Evolutionary conservation across 2,113 vertebrate genomes (phyloP).

Genomic region (Electrona antarctica): DNA sequence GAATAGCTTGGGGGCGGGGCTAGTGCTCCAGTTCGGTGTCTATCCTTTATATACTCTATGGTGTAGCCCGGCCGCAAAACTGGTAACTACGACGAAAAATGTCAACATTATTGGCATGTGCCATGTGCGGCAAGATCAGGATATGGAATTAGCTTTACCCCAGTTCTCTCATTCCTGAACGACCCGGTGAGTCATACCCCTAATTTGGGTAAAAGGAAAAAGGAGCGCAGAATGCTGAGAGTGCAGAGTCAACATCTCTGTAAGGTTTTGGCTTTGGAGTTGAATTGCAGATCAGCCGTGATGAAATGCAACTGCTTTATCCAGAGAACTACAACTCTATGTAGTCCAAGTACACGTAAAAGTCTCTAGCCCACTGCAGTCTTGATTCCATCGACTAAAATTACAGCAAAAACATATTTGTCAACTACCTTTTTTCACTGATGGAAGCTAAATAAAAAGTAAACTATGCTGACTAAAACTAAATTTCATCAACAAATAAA

Average conservation of each 20-base stretch:
- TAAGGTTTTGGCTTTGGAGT: conserved; percentile 30
- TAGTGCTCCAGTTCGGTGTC: too few species aligned
- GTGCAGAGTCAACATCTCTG: conserved; percentile 52
- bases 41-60: too few species aligned
- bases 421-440: neutral
- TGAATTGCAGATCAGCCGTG: conserved; percentile 11
- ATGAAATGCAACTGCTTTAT: neutral
- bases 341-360: too few species aligned
- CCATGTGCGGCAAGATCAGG: conserved; percentile 44
- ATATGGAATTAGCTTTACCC: conserved; percentile 37
- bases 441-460: neutral
- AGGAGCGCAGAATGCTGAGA: conserved; percentile 35
- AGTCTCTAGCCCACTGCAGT: too few species aligned
- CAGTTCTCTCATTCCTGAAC: conserved; percentile 48
- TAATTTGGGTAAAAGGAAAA: conserved; percentile 51
- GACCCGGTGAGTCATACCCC: conserved; percentile 37
- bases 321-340: neutral
- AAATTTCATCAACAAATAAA: too few species aligned
- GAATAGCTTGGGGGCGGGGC: too few species aligned
- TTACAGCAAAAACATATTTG: neutral
- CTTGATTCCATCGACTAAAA: too few species aligned
- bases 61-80: too few species aligned
- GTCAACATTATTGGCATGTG: too few species aligned
- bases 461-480: too few species aligned
- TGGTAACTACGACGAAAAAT: too few species aligned